A percentile compares a stretch with the other conserved stretches of the same genome.
Conservation (phyloP, 2,888 invertebrate genomes). For the Drosophila birchii region DNA sequence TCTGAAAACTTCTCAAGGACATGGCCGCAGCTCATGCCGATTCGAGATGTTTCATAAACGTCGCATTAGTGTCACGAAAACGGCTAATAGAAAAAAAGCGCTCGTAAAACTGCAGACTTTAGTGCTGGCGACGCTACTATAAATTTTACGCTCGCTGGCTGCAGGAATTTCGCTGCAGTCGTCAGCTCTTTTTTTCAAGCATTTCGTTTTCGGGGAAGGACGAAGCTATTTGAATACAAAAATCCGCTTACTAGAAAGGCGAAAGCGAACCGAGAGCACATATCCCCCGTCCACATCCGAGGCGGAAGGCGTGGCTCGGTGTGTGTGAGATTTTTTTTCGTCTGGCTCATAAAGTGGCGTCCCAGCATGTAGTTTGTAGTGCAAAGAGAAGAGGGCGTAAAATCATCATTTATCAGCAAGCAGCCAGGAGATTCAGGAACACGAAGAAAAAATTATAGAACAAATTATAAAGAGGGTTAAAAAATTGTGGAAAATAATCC, state of each 20-base stretch:
- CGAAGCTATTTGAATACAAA: conserved; percentile 63
- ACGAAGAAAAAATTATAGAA: background rate
- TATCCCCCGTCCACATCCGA: conserved; percentile 45
- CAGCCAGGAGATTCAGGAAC: conserved; percentile 27
- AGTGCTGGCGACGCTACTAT: conserved; percentile 48
- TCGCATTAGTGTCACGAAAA: conserved; percentile 74
- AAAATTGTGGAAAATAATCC: background rate
- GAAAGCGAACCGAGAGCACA: conserved; percentile 43
- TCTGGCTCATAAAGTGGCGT: conserved; percentile 69
- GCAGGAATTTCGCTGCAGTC: conserved; percentile 65
- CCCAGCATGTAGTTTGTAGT: conserved; percentile 55
- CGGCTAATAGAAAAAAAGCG: conserved; percentile 45
- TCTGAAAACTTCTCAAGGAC: conserved; percentile 24
- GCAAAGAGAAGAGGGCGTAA: conserved; percentile 57
- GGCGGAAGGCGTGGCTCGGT: conserved; percentile 34
- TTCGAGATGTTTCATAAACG: conserved; percentile 73
- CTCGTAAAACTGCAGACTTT: conserved; percentile 75
- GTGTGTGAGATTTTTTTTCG: conserved; percentile 28
- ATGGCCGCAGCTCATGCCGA: conserved; percentile 34
- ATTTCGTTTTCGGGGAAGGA: conserved; percentile 15
- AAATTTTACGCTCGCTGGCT: conserved; percentile 35
- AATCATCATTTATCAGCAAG: conserved; percentile 72
- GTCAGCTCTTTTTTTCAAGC: conserved; percentile 54
- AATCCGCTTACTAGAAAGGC: conserved; percentile 69
- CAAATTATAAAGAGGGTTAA: background rate